Base-by-base conservation (phyloP, 37 sponge, comb jelly and placozoan genomes). In the Ianthella basta region DNA sequence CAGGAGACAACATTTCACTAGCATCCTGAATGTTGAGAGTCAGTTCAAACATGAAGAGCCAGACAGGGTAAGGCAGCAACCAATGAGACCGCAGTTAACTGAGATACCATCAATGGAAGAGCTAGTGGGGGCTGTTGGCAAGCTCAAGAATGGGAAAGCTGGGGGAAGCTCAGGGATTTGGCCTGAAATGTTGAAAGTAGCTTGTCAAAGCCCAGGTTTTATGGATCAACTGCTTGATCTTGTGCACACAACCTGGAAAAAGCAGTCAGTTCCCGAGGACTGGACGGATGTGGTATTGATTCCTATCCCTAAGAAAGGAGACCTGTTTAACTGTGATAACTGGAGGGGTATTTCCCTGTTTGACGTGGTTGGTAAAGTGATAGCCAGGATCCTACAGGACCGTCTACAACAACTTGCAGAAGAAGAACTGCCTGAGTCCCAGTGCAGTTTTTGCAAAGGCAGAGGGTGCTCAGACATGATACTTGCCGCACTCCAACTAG, bases 1-100 rank as follows among this genome's bases (percentile, higher is more conserved):
- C 2, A 72, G 85, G 73, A 41, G 18, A 39, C 8, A 75, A 12
- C 74, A 84, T 23, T 84, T 84, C 44, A 72, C 60, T 36, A 19
- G 35, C 8, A 56, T 84, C 14, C 60, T 84, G 38, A 84, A 84
- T 37, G 41, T 72, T 4, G 4, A 34, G 15, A 55, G 75, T 59
- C 75, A 84, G 74, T 84, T 72, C 54, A 25, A 72, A 41, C 6
- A 29, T 40, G 75, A 0, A 19, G 74, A 73, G 70, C 20, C 3
- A 59, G 60, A 55, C 10, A 8, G 85, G 75, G 19, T 15, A n/a
- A n/a, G n/a, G n/a, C n/a, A n/a, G n/a, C n/a, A n/a, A n/a, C n/a
- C n/a, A n/a, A n/a, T 15, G 59, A 57, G 19, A 57, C 19, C 19
- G 15, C 19, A 19, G 59, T 20, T 57, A 57, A 15, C 59, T 20